Evolutionary conservation across 2,797 vertebrate genomes (phyloP), one percentile per base, ranked within the genome.

Genomic region (Leontocebus nigricollis): DNA sequence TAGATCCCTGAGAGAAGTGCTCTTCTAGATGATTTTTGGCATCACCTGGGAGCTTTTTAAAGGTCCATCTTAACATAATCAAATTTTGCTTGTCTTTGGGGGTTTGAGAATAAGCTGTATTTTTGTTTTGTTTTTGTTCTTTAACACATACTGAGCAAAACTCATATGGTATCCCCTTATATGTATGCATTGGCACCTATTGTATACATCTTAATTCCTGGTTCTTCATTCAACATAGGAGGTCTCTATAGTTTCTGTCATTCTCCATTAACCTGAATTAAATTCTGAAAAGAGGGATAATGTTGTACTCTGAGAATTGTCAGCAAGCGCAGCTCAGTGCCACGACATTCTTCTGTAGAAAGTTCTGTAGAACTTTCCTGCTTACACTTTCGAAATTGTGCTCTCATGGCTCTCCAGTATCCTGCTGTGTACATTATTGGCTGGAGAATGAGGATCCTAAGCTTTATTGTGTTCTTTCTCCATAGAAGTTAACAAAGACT

Each of bases 381-480:
- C 30, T 20, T 46, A 11, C 0, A 0, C 20, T 6, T 44, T 61
- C 57, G 26, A 33, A 50, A 44, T 5, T 73, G 36, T 79, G 12
- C 3, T 24, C 36, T 4, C 13, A 20, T 33, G 39, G 5, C 10
- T 85, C 44, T 84, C 9, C 0, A 14, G 22, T 39, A 46, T 7
- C 24, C 26, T 89, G 7, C 13, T 33, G 14, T 57, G 2, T 26
- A 2, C 1, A 1, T 57, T 2, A 7, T 36, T 2, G 57, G 3
- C 7, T 64, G 4, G 26, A 76, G 59, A 64, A n/a, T 6, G 19
- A 14, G 30, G 22, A 44, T 39, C 20, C 19, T 72, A 36, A 64
- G 14, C 50, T 52, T 73, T 84, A 26, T 14, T 59, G 2, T 64
- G 2, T 44, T 64, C 33, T 88, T 90, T 95, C 27, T 93, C 0